Conservation (phyloP, 2,888 invertebrate species). For the Zhengitettix transpicula region DNA sequence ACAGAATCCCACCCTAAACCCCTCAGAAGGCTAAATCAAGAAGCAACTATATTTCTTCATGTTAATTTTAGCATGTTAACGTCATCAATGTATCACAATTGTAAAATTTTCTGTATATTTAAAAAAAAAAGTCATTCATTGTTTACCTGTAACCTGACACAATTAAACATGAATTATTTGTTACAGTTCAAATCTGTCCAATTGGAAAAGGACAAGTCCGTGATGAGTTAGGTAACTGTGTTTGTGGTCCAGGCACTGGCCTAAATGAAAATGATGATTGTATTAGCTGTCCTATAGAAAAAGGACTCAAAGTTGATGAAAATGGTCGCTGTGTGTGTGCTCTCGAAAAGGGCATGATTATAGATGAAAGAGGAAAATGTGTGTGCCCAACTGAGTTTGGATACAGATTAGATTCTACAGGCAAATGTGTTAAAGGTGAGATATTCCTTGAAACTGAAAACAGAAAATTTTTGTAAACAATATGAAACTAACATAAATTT, state of each 20-base stretch:
- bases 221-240: slow-evolving; percentile 46
- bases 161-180: not conserved
- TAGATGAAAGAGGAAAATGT: slow-evolving; percentile 61
- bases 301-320: slow-evolving; percentile 58
- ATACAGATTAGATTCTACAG: slow-evolving; percentile 40
- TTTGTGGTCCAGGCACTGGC: slow-evolving; percentile 62
- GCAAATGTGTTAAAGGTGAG: slow-evolving; percentile 21
- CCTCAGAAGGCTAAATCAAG: too few relatives aligned
- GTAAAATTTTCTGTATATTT: too few relatives aligned
- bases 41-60: too few relatives aligned
- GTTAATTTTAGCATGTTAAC: too few relatives aligned
- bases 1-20: too few relatives aligned
- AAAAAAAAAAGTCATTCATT: not conserved
- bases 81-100: too few relatives aligned
- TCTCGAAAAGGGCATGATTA: slow-evolving; percentile 55
- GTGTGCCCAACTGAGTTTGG: slow-evolving; percentile 54
- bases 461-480: not conserved
- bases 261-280: slow-evolving; percentile 63
- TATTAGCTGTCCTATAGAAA: slow-evolving; percentile 48
- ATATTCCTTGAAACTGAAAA: too few relatives aligned
- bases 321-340: slow-evolving; percentile 72
- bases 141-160: not conserved
- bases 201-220: slow-evolving; percentile 50
- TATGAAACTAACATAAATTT: not conserved
- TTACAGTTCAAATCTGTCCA: slow-evolving; percentile 39